Evolutionary conservation across 2,797 vertebrate genomes (phyloP).

Genomic region (Numenius phaeopus): DNA sequence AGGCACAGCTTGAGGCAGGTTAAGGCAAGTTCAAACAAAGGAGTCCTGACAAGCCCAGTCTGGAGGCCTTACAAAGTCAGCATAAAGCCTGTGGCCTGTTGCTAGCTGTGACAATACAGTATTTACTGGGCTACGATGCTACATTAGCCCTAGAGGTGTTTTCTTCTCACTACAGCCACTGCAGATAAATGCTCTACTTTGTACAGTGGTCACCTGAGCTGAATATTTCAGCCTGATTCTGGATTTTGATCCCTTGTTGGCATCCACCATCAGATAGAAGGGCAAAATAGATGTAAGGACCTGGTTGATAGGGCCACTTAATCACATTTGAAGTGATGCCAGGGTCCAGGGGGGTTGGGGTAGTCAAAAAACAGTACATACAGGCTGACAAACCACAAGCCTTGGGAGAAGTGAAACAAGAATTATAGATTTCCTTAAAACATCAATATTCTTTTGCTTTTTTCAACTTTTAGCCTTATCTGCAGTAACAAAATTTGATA

Average conservation of each 20-base stretch:
- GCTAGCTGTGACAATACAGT: background rate
- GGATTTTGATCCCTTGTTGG: background rate
- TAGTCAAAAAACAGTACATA: background rate
- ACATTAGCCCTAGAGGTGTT: background rate
- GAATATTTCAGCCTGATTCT: background rate
- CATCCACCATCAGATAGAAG: background rate
- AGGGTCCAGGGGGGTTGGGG: background rate
- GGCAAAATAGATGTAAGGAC: background rate
- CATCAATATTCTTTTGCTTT: background rate
- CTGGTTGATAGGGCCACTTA: background rate
- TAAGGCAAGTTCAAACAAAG: constrained; percentile 5
- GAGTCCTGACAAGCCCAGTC: background rate
- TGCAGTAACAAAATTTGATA: background rate
- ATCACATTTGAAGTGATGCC: background rate
- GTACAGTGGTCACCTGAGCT: background rate
- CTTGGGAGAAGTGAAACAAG: background rate
- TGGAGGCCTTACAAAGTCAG: background rate
- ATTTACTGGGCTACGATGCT: background rate
- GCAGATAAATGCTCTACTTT: background rate
- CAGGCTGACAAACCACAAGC: background rate
- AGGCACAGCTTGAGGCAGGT: background rate
- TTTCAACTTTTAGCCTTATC: background rate
- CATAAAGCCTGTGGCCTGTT: background rate
- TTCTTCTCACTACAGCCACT: background rate
- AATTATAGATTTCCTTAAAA: background rate